Percentiles rank a stretch among this genome's conserved stretches.
Evolutionary conservation across 1,140 invertebrate genomes (phyloP).

Genomic region (Agrilus planipennis): DNA sequence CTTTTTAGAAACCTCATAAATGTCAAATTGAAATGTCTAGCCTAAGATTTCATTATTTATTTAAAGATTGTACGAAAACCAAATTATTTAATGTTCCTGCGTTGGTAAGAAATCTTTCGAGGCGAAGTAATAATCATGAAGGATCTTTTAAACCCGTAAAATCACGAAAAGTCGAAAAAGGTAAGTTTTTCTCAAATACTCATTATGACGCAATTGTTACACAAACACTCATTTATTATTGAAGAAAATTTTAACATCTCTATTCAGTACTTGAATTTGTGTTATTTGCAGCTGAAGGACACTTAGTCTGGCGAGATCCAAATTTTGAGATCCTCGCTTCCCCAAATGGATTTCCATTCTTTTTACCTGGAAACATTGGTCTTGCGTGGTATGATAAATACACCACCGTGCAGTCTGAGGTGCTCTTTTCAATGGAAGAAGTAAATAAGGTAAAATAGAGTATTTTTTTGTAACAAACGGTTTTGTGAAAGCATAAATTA

Average conservation of each 20-base stretch:
- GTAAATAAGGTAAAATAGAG: conserved; percentile 17
- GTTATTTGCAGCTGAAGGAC: conserved; percentile 16
- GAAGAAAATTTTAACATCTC: conserved; percentile 7
- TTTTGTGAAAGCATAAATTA: neutral
- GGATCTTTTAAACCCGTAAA: conserved; percentile 23
- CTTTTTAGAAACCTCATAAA: no score
- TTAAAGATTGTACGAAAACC: no score
- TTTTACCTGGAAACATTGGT: conserved; percentile 57
- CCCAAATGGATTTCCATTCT: conserved; percentile 49
- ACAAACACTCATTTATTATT: conserved; percentile 2
- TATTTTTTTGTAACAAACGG: conserved; percentile 4
- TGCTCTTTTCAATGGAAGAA: conserved; percentile 27
- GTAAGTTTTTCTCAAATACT: conserved; percentile 12
- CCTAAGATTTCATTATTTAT: no score
- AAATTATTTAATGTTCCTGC: no score
- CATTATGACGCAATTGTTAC: conserved; percentile 2
- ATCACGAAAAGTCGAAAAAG: conserved; percentile 16
- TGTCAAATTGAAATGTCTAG: no score
- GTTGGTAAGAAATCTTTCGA: conserved; percentile 19
- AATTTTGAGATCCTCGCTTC: conserved; percentile 53
- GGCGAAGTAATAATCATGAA: conserved; percentile 19
- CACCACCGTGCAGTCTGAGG: conserved; percentile 32
- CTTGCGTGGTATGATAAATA: conserved; percentile 45
- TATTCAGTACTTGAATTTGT: neutral
- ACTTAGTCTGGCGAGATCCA: conserved; percentile 31